Evolutionary conservation across 2,888 invertebrate genomes (phyloP), one percentile per base, ranked within the genome.

Genomic region (Sicus ferrugineus): DNA sequence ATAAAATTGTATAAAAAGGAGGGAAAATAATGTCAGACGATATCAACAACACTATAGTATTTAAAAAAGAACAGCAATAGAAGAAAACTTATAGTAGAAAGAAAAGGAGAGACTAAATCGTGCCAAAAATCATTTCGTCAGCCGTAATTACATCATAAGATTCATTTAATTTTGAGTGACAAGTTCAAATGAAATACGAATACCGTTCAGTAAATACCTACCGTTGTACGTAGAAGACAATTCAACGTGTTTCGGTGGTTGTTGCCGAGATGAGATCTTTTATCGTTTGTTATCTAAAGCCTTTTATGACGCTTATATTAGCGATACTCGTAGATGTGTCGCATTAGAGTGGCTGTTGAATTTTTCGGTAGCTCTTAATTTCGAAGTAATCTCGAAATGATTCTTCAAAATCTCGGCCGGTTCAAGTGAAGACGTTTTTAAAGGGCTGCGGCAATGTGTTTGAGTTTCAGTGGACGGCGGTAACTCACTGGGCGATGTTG

Each of bases 271-370:
- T 48, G 48, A 48, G 48, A 28, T 56, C 1, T 56, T 28, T 31
- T 58, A 31, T 14, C 21, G 19, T 31, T 31, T 58, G 19, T 61
- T 61, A 61, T 61, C 61, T 61, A 23, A 34, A 61, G 61, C 21
- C 31, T 14, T 61, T 61, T 42, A 61, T 23, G 61, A 61, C 42
- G 23, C 61, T 42, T 61, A 23, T 61, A 52, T 52, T 14, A 34
- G 19, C 21, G 50, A 52, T 48, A 48, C 23, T 52, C 14, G 46
- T 46, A n/a, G n/a, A n/a, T n/a, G n/a, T n/a, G n/a, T n/a, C n/a
- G n/a, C 46, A 46, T 4, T n/a, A 38, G 38, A 38, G 38, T 38
- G 9, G 7, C 14, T 7, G 38, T 38, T 14, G 7, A 14, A 38
- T 38, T 38, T 38, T 38, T 38, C 38, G 7, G 7, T 14, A 9